Evolutionary conservation across 2,888 invertebrate species (phyloP), one percentile per base, ranked within the genome.

Genomic region (Agonopterix heracliana): DNA sequence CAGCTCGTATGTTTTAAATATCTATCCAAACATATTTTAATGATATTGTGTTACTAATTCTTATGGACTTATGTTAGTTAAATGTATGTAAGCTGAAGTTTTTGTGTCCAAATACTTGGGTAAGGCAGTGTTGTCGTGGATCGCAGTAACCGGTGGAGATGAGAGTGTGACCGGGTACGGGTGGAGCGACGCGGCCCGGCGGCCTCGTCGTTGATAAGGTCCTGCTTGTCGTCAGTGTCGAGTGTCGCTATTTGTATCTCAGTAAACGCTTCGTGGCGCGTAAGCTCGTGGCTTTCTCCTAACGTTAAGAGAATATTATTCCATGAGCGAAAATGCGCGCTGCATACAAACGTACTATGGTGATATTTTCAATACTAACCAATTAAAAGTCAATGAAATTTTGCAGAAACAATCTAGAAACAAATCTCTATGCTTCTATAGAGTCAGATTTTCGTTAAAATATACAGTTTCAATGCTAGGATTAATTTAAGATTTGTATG

Each of bases 31-130:
- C 72, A 70, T 68, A 66, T 66, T 64, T 59, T 62, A 68, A 71
- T 60, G 67, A 77, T 78, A 79, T 81, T 78, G 73, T 74, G 74
- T 78, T 74, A 76, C 71, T 81, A 74, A 78, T 74, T 71, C 68
- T 70, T 76, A 75, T 70, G 72, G 71, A 64, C 63, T 70, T 71
- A 71, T 68, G 63, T 69, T 70, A 62, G 61, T 60, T 51, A 51
- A 63, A 63, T 68, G 70, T 73, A 66, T 61, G 66, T 65, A 66
- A 67, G 68, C 65, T 59, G 63, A 62, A 53, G 54, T 52, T 57
- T 63, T 61, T 59, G 54, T 60, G 59, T 56, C 57, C 60, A 57
- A 46, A 53, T 51, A 53, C 51, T 54, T 54, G 54, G 53, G 50
- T 45, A 54, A 51, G 55, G 42, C 53, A 44, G 55, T 50, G 56